Evolutionary conservation across 2,797 vertebrate species (phyloP).

Genomic region (Xenentodon cancila): DNA sequence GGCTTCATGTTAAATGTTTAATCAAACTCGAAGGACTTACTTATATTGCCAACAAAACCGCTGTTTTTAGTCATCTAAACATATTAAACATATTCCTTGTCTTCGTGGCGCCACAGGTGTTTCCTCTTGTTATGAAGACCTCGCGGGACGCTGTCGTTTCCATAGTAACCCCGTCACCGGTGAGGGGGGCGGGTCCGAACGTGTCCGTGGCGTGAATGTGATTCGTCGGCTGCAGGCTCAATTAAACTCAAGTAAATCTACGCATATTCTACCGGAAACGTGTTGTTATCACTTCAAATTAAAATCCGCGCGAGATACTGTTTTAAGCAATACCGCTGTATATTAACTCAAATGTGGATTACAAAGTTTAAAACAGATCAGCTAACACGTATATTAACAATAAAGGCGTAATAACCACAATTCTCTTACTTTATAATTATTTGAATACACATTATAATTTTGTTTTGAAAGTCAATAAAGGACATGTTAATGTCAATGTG

Average conservation of each 20-base stretch:
- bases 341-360: too few species aligned
- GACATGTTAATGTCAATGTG: not conserved
- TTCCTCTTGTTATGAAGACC: not conserved
- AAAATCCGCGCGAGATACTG: not conserved
- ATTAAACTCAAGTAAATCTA: rapidly evolving
- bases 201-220: not conserved
- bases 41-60: not conserved
- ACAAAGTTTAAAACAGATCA: too few species aligned
- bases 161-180: conserved; percentile 9
- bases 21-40: conserved; percentile 17
- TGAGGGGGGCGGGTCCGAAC: conserved; percentile 25
- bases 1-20: not conserved
- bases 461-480: conserved; percentile 35
- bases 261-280: not conserved
- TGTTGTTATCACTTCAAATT: conserved; percentile 19
- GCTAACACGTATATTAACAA: not conserved
- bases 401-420: too few species aligned
- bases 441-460: rapidly evolving
- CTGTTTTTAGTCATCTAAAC: not conserved
- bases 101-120: not conserved
- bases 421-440: too few species aligned
- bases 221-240: not conserved
- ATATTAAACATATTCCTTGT: not conserved
- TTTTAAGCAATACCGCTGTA: rapidly evolving
- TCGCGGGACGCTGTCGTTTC: conserved; percentile 47